phyloP scores from a whole-genome alignment of 30 jellyfish, hydroid and myxozoan species.

The Cassiopea xamachana region DNA sequence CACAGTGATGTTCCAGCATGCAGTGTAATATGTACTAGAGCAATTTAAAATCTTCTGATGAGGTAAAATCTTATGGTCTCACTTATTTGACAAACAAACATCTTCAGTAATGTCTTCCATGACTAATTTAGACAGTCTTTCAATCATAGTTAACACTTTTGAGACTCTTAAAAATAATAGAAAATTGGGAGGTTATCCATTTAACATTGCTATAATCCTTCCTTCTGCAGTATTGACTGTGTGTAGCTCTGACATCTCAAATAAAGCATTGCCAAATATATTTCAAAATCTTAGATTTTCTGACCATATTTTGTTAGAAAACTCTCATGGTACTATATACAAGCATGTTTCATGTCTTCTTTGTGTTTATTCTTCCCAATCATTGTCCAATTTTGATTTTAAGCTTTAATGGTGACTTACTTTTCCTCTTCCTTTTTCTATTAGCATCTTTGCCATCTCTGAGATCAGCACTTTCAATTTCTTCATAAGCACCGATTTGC shows the following conservation, averaged over 20 bases:
- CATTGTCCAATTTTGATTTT: conserved; percentile 58
- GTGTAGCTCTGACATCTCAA: not conserved
- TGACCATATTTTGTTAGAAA: not conserved
- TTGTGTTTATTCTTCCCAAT: not conserved
- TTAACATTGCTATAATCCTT: no score
- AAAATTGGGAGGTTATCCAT: no score
- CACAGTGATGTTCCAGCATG: no score
- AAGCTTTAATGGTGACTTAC: conserved; percentile 59
- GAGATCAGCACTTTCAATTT: conserved; percentile 46
- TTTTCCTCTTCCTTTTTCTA: conserved; percentile 55
- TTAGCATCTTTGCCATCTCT: conserved; percentile 48
- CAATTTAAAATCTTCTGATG: no score
- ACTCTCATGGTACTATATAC: not conserved
- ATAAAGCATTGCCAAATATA: not conserved
- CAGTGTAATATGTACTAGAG: no score
- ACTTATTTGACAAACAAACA: no score
- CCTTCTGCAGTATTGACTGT: not conserved
- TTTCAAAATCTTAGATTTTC: not conserved
- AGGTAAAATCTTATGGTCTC: no score
- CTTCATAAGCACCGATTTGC: conserved; percentile 74
- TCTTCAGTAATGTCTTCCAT: no score
- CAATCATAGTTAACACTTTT: no score
- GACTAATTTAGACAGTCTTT: no score
- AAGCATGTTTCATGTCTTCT: not conserved
- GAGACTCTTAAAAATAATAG: no score